phyloP scores from a whole-genome alignment of 2,113 vertebrate genomes.

The Petrocephalus microphthalmus region DNA sequence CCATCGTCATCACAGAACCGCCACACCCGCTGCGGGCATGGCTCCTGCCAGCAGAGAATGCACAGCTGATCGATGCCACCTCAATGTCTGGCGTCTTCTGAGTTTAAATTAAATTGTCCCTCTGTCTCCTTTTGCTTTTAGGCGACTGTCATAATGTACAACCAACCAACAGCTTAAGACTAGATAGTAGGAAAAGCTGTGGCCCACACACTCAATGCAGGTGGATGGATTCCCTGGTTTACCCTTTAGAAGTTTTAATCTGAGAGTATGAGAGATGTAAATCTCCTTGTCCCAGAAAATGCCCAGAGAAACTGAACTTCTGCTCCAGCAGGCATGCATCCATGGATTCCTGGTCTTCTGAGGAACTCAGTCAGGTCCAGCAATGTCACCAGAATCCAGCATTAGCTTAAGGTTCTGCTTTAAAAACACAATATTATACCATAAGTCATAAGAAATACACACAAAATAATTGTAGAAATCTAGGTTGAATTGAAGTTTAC shows the following conservation, averaged over 20 bases:
- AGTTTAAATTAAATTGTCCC: background rate
- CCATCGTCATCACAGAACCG: background rate
- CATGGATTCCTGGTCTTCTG: background rate
- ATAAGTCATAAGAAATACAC: background rate
- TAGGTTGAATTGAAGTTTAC: background rate
- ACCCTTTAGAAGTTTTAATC: background rate
- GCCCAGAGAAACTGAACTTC: background rate
- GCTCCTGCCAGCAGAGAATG: background rate
- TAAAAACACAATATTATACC: background rate
- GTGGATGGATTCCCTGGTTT: background rate
- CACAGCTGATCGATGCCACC: background rate
- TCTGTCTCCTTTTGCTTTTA: slow-evolving; percentile 14
- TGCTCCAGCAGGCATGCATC: background rate
- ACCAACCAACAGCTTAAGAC: background rate
- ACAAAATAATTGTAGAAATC: background rate
- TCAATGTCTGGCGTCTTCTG: background rate
- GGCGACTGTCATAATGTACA: slow-evolving; percentile 20
- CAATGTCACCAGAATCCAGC: background rate
- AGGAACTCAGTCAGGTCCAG: background rate
- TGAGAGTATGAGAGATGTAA: background rate
- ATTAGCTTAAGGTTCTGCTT: background rate
- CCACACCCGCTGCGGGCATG: background rate
- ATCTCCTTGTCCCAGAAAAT: background rate
- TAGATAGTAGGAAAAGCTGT: background rate
- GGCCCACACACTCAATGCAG: background rate